Base-by-base conservation (phyloP, 2,888 invertebrate genomes). In the Corbicula japonica region DNA sequence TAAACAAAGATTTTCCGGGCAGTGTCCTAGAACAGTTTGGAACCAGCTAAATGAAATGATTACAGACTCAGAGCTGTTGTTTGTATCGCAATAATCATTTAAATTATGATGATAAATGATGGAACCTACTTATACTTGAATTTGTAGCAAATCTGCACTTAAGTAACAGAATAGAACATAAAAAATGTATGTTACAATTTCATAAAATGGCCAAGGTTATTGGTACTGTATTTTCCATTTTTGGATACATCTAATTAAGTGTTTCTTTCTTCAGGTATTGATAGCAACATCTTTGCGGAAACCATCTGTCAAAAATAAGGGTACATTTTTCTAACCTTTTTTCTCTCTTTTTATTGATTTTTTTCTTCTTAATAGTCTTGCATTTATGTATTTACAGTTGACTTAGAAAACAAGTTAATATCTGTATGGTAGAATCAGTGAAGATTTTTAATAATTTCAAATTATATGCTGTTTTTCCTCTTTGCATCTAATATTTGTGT, bases 221-320 rank as follows among this genome's bases (percentile, higher is more conserved):
- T 23, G 12, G 4, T 23, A n/a, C 2, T n/a, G 30, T 46, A 46
- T 8, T 46, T 28, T 30, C 30, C 18, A 18, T 52, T 26, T 28
- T 10, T 52, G 15, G 18, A 52, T 52, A 48, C 26, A 21, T 48
- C 8, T 26, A 26, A 28, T n/a, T 35, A n/a, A n/a, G n/a, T 54
- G 52, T 69, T 79, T 79, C 74, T 78, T 74, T 79, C 78, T 74
- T 60, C 78, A 79, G 78, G 78, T 79, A 38, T 21, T 52, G 38
- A 56, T 56, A 58, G 68, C 35, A 70, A 66, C 41, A 52, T 52
- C 54, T 66, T 41, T 30, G 60, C 70, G 69, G 63, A 68, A 65
- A 38, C 41, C 44, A 58, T 56, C 60, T 35, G 70, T 74, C 60
- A 52, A 65, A 66, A 74, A 63, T 61, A 35, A 69, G 54, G 78